Conservation (phyloP, 2,888 invertebrate genomes). For the Eugnorisma glareosa region DNA sequence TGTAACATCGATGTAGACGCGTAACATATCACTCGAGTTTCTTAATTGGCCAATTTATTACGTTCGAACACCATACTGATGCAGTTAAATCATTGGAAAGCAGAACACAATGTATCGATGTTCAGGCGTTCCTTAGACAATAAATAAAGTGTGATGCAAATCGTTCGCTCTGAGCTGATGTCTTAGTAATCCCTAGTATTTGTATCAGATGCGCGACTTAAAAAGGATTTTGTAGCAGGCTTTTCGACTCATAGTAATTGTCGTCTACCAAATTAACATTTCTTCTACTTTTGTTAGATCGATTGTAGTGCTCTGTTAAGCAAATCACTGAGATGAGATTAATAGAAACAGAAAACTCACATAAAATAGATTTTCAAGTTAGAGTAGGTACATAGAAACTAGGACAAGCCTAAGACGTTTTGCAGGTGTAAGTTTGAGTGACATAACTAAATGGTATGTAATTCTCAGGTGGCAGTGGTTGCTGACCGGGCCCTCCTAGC, state of each 20-base stretch:
- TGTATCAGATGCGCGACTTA: constrained; percentile 26
- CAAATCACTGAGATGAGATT: neutral
- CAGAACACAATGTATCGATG: constrained; percentile 23
- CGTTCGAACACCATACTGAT: constrained; percentile 2
- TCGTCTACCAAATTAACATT: constrained; percentile 11
- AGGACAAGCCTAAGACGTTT: neutral
- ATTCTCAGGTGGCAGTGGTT: constrained; percentile 93
- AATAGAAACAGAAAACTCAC: neutral
- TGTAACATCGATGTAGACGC: neutral
- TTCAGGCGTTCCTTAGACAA: constrained; percentile 6
- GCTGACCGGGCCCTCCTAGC: constrained; percentile 95
- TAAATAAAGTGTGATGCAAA: constrained; percentile 46
- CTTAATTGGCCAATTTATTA: constrained; percentile 34
- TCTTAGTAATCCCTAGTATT: constrained; percentile 41
- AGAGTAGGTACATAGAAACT: too few species aligned
- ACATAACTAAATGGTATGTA: constrained; percentile 5
- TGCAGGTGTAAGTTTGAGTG: neutral
- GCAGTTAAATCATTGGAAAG: constrained; percentile 14
- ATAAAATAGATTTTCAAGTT: neutral
- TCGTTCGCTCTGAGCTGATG: constrained; percentile 31
- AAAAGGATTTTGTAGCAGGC: constrained; percentile 12
- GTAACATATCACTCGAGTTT: constrained; percentile 4
- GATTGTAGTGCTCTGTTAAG: neutral
- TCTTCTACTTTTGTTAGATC: neutral
- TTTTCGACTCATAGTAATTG: constrained; percentile 1